Conservation (phyloP, 53 echinoderm and acorn worm genomes). For the Henricia sp. region DNA sequence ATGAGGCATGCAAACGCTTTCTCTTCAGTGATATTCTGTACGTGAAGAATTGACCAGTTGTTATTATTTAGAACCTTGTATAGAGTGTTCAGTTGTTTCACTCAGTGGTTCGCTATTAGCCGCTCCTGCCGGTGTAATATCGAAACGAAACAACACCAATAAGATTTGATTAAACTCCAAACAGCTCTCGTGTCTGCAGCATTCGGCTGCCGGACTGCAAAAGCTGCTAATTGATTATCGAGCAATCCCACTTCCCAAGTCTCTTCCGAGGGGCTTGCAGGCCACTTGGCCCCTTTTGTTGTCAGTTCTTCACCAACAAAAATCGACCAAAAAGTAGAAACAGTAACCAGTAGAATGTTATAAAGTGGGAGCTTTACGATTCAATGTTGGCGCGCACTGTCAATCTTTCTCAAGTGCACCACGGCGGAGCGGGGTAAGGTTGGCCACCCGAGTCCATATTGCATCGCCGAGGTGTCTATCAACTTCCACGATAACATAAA, state of each 20-base stretch:
- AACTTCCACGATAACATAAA: constrained; percentile 25
- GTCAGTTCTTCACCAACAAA: constrained; percentile 38
- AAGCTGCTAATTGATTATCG: constrained; percentile 43
- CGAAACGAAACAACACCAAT: constrained; percentile 2
- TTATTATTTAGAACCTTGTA: no score
- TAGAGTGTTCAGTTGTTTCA: no score
- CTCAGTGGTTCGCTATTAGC: no score
- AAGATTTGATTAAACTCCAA: constrained; percentile 56
- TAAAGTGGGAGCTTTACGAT: neutral
- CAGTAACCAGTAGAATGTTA: constrained; percentile 49
- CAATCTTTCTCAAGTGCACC: constrained; percentile 56
- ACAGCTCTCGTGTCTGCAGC: constrained; percentile 17
- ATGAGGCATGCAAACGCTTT: no score
- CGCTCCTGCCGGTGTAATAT: no score
- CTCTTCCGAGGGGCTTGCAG: constrained; percentile 14
- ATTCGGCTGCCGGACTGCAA: constrained; percentile 2
- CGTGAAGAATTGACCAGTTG: no score
- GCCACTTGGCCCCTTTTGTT: constrained; percentile 60
- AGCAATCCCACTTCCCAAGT: constrained; percentile 47
- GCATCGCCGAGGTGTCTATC: constrained; percentile 26
- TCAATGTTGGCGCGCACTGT: constrained; percentile 47
- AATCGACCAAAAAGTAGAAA: constrained; percentile 62
- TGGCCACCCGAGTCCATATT: constrained; percentile 42
- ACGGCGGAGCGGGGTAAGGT: constrained; percentile 51
- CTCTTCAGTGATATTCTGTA: no score